phyloP scores from a whole-genome alignment of 2,888 invertebrate species.

The Timema podura region DNA sequence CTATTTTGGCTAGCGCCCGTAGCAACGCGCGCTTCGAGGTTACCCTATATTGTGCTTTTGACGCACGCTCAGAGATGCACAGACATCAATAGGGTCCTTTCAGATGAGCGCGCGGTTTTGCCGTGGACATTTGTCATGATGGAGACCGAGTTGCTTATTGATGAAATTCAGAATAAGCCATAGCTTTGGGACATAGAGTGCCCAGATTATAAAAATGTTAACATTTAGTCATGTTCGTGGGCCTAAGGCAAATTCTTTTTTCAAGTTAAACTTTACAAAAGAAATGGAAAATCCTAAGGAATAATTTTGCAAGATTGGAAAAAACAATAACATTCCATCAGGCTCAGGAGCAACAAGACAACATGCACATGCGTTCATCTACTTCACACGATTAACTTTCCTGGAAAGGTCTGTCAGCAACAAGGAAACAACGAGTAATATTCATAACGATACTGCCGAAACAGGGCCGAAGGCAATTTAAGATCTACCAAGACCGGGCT shows the following conservation, averaged over 20 bases:
- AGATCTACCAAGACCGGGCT: background rate
- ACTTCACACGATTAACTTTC: background rate
- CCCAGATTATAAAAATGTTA: background rate
- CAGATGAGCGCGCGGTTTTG: background rate
- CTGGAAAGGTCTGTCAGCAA: background rate
- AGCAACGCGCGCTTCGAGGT: background rate
- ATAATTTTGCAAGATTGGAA: background rate
- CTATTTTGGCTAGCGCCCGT: background rate
- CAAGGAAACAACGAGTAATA: conserved; percentile 1
- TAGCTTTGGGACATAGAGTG: background rate
- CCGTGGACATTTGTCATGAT: background rate
- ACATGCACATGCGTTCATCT: background rate
- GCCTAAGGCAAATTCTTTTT: background rate
- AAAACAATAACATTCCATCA: background rate
- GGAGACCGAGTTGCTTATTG: background rate
- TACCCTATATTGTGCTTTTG: background rate
- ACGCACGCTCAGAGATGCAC: background rate
- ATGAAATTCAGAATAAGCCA: background rate
- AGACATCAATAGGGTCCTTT: background rate
- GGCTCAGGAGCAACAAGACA: background rate
- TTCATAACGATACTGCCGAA: background rate
- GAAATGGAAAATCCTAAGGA: background rate
- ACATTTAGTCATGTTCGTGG: no score
- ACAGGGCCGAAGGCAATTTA: background rate
- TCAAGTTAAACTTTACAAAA: background rate